Conservation (phyloP, 2,113 vertebrate species). For the Addax nasomaculatus region DNA sequence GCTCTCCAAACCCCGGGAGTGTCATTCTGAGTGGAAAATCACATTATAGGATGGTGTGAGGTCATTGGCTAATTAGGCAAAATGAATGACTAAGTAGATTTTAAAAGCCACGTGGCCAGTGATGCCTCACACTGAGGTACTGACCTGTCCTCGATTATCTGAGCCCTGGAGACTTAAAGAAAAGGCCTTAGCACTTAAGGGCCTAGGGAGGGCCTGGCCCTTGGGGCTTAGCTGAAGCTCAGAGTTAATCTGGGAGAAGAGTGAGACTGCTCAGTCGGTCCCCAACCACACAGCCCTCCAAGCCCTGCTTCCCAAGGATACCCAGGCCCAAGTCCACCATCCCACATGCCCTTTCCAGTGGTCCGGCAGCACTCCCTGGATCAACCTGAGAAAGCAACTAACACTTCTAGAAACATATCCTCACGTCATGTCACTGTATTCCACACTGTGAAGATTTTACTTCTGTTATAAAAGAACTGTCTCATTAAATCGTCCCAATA, state of each 20-base stretch:
- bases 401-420: background rate
- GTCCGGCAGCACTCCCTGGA: background rate
- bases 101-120: background rate
- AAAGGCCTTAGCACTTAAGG: background rate
- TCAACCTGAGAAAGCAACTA: background rate
- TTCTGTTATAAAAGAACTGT: background rate
- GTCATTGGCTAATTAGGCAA: constrained; percentile 75
- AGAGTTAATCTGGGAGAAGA: background rate
- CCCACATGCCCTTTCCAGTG: background rate
- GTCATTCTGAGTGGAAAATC: constrained; percentile 63
- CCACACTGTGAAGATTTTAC: background rate
- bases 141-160: background rate
- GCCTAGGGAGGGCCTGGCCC: background rate
- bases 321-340: background rate
- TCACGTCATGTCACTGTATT: accelerated
- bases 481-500: background rate
- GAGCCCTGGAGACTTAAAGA: background rate
- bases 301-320: background rate
- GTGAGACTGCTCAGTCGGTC: background rate
- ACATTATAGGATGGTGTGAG: constrained; percentile 56
- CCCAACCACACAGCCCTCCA: background rate
- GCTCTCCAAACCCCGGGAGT: constrained; percentile 64
- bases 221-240: background rate
- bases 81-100: constrained; percentile 70
- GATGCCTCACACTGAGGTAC: background rate